Evolutionary conservation across 2,888 invertebrate genomes (phyloP), one percentile per base, ranked within the genome.

Genomic region (Griposia aprilina): DNA sequence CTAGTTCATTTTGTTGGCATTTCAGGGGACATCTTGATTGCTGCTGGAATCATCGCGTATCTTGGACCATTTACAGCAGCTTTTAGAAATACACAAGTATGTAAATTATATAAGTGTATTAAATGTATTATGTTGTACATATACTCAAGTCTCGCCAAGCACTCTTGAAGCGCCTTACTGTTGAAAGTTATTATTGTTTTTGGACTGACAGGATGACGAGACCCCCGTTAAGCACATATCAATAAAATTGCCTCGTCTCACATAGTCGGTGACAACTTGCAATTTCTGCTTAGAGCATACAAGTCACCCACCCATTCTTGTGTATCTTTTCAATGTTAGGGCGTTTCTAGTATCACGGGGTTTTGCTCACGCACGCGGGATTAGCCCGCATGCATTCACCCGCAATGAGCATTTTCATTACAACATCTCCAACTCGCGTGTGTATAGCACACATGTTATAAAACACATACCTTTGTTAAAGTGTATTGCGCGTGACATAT

Each of bases 1-100:
- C 11, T 36, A 48, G 0, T 52, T 59, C 48, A 50, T 45, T 36
- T 55, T 76, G 17, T 55, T 79, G 26, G 55, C 17, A 13, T 83
- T 83, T 23, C 95, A 97, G 99, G 99, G n/a, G 99, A 99, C 92
- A 98, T 99, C 65, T 97, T 99, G 84, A 97, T 99, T 75, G 98
- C 99, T 11, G 98, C 99, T 23, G 99, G 99, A 23, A 97, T 99
- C 11, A 98, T 99, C 5, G 99, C 99, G 0, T 99, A 99, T 93
- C 97, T 99, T 72, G 99, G 99, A 15, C 98, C 99, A 5, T 99
- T 99, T 90, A 98, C 98, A 2, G 97, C 98, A 84, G 95, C 97
- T 75, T 98, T 98, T 92, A 97, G 99, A 84, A 90, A 97, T 78
- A 90, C 91, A n/a, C 96, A 96, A 91, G 97, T 96, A 91, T 77